Evolutionary conservation across 2,113 vertebrate genomes (phyloP), one percentile per base, ranked within the genome.

Genomic region (Pollimyrus isidori): DNA sequence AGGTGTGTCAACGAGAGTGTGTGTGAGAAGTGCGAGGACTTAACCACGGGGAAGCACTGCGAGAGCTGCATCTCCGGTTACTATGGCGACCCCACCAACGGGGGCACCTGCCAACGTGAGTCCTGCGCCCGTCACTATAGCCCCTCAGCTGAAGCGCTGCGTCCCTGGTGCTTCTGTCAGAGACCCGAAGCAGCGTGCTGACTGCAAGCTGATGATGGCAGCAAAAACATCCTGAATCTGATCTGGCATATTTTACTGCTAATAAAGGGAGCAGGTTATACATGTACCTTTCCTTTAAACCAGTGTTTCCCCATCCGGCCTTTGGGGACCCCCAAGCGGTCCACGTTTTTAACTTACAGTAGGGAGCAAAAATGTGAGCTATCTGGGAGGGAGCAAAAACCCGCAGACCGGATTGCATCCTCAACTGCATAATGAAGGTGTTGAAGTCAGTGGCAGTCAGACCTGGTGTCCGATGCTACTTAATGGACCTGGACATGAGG

Each of bases 11-110:
- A 99, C 15, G 96, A 98, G 93, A 99, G 98, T 87, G 91, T 97
- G 89, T 99, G 98, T 69, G 98, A 99, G 94, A 97, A 96, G 93
- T 99, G 98, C 88, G 98, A 98, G 90, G 97, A 99, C 93, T 96
- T 99, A 94, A 99, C 98, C 0, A 97, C 97, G 0, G 98, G 98
- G 90, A 97, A 95, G 2, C 97, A 99, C 95, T 99, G 98, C 0
- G 98, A 99, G 93, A 98, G 94, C 90, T 99, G 98, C 86, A 94
- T 99, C 92, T 98, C 98, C 0, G 98, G 98, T 90, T 99, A 96
- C 96, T 98, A 98, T 7, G 98, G 98, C 0, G 98, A 99, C 23
- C 98, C 98, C 2, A 99, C 98, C 85, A 99, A 99, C 0, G 98
- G 98, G 62, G 98, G 98, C 91, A 97, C 95, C 1, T 99, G 98